Conservation (phyloP, 2,888 invertebrate species). For the Tyria jacobaeae region DNA sequence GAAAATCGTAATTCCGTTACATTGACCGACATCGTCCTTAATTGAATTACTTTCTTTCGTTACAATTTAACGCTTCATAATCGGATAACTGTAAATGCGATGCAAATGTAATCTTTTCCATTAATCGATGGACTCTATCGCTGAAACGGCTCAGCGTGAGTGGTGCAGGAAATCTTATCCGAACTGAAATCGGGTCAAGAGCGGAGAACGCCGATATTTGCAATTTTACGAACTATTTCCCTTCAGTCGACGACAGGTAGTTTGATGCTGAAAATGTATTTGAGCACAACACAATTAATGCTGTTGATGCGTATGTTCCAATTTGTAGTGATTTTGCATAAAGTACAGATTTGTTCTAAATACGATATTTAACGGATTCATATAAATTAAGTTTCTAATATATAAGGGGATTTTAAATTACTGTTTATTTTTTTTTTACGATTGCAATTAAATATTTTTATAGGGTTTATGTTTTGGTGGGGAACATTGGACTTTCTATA, state of each 20-base stretch:
- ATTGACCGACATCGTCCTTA: background rate
- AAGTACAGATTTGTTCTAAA: too few relatives aligned
- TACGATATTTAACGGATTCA: too few relatives aligned
- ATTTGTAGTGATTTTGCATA: background rate
- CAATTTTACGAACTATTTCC: conserved; percentile 32
- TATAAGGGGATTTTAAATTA: too few relatives aligned
- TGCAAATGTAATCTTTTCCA: conserved; percentile 10
- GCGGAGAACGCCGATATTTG: conserved; percentile 29
- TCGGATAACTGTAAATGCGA: background rate
- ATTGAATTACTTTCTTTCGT: background rate
- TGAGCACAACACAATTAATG: too few relatives aligned
- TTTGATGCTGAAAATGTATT: background rate
- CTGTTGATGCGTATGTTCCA: too few relatives aligned
- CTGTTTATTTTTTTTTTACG: too few relatives aligned
- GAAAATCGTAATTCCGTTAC: too few relatives aligned
- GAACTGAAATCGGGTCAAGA: conserved; percentile 42
- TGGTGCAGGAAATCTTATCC: conserved; percentile 48
- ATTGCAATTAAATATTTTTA: too few relatives aligned
- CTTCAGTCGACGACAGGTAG: background rate
- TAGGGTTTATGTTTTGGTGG: too few relatives aligned
- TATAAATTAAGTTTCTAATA: too few relatives aligned
- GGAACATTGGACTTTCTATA: too few relatives aligned
- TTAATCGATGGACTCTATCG: conserved; percentile 38
- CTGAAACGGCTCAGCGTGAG: conserved; percentile 26
- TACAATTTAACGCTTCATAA: background rate